These are phyloP conservation scores for Alaudala cheleensis DNA, from an alignment of 2,113 vertebrate species.

Conservation along the genomic window DNA sequence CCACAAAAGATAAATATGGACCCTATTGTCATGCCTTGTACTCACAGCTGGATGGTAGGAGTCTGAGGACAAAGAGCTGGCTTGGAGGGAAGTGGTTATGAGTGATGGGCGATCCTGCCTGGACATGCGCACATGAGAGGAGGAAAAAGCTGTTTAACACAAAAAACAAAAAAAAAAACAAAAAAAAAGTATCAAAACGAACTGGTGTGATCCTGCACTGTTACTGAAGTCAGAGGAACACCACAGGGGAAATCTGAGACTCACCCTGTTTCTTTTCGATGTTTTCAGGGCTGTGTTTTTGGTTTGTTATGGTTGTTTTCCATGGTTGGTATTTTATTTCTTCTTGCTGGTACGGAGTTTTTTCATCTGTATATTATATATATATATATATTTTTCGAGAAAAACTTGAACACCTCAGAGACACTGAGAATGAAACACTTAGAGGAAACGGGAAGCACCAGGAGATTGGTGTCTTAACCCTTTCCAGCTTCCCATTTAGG, in stretches of 20 bases:
- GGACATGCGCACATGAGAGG: conserved; percentile 64
- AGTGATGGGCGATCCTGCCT: conserved; percentile 14
- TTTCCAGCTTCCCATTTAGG: conserved; percentile 57
- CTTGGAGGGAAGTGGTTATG: conserved; percentile 34
- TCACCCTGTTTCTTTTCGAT: conserved; percentile 43
- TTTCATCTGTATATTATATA: conserved; percentile 34
- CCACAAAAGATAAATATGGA: conserved; percentile 66
- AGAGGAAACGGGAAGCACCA: neutral
- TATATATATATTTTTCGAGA: neutral
- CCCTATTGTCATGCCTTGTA: conserved; percentile 58
- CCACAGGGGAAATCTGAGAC: conserved; percentile 49
- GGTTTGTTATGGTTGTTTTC: conserved; percentile 21
- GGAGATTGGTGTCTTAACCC: conserved; percentile 57
- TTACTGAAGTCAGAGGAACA: conserved; percentile 66
- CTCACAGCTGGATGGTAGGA: conserved; percentile 55
- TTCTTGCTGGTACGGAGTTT: conserved; percentile 65
- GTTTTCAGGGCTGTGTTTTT: conserved; percentile 56
- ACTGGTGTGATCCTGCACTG: conserved; percentile 74
- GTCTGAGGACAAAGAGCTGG: conserved; percentile 33
- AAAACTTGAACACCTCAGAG: conserved; percentile 64
- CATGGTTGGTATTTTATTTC: conserved; percentile 38
- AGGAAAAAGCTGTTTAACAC: neutral
- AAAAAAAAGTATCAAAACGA: neutral
- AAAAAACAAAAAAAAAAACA: neutral
- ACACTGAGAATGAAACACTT: conserved; percentile 23